These are phyloP conservation scores for Scaptomyza flava DNA, from an alignment of 2,888 invertebrate species.

Conservation along the genomic window DNA sequence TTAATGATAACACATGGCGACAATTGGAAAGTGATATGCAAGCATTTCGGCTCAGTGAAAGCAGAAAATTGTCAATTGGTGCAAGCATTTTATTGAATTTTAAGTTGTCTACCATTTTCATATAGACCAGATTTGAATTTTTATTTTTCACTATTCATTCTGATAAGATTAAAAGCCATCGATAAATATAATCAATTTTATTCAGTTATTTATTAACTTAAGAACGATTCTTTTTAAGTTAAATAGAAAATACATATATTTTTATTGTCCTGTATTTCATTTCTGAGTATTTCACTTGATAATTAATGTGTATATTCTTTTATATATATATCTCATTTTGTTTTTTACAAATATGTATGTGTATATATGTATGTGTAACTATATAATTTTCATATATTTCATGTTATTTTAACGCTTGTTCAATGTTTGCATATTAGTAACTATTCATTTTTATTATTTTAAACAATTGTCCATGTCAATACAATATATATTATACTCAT, in stretches of 20 bases:
- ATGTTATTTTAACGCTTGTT: slow-evolving; percentile 20
- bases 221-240: slow-evolving; percentile 42
- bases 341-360: slow-evolving; percentile 21
- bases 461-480: neutral
- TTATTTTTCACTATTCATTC: no score
- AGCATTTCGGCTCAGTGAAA: slow-evolving; percentile 72
- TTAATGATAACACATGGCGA: slow-evolving; percentile 73
- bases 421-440: slow-evolving; percentile 29
- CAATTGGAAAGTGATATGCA: slow-evolving; percentile 78
- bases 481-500: neutral
- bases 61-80: slow-evolving; percentile 74
- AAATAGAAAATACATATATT: slow-evolving; percentile 47
- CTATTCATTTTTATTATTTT: slow-evolving; percentile 16
- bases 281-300: slow-evolving; percentile 64
- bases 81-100: slow-evolving; percentile 57
- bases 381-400: neutral
- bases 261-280: slow-evolving; percentile 71
- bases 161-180: neutral
- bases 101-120: slow-evolving; percentile 24
- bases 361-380: slow-evolving; percentile 23
- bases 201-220: slow-evolving; percentile 49
- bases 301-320: slow-evolving; percentile 33
- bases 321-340: neutral
- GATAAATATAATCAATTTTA: slow-evolving; percentile 28
- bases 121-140: neutral